These are phyloP conservation scores for Pogonomyrmex barbatus DNA, from an alignment of 1,140 invertebrate species.

Conservation along the genomic window DNA sequence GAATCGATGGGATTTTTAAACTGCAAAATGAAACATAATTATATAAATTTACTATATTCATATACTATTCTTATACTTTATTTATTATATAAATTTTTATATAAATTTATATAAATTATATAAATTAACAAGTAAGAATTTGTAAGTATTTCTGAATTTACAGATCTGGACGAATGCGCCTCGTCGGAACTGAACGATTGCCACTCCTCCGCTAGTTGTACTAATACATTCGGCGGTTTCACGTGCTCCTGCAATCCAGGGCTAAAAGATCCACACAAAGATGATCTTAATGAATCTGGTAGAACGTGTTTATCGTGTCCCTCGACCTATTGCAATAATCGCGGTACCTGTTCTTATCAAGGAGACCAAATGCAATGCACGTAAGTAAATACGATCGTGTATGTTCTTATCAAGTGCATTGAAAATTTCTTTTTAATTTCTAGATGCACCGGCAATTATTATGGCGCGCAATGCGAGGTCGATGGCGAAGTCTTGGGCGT, in stretches of 20 bases:
- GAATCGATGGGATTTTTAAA: neutral
- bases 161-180: slow-evolving; percentile 96
- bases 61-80: no score
- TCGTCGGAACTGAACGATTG: slow-evolving; percentile 96
- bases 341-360: slow-evolving; percentile 93
- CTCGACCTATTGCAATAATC: slow-evolving; percentile 92
- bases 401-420: neutral
- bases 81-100: no score
- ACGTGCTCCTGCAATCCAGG: slow-evolving; percentile 94
- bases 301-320: slow-evolving; percentile 92
- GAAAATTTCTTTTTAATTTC: slow-evolving; percentile 46
- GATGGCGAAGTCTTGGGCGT: slow-evolving; percentile 96
- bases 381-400: slow-evolving; percentile 85
- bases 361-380: slow-evolving; percentile 92
- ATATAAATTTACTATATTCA: neutral
- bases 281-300: slow-evolving; percentile 89
- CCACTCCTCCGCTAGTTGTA: slow-evolving; percentile 93
- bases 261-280: slow-evolving; percentile 91
- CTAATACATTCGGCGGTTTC: slow-evolving; percentile 96
- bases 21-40: neutral
- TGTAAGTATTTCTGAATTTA: slow-evolving; percentile 63
- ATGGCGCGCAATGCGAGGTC: slow-evolving; percentile 94
- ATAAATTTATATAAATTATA: neutral
- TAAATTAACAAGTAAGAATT: neutral
- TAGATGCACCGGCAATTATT: slow-evolving; percentile 94